Conservation (phyloP, 2,797 vertebrate genomes). For the Trichosurus vulpecula region DNA sequence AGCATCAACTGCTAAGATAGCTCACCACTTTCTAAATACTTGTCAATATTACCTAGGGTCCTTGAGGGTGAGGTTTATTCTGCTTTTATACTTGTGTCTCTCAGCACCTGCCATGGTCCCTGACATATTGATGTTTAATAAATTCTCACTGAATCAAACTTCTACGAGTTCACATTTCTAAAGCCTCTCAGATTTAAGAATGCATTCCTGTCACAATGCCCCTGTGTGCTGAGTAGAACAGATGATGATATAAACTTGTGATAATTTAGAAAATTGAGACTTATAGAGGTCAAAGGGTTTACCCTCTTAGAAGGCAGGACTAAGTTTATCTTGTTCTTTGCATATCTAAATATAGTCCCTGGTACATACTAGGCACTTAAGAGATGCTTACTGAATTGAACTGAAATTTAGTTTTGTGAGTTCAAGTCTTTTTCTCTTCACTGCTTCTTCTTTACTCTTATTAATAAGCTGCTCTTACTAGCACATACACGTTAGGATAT, state of each 20-base stretch:
- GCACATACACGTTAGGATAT: not conserved
- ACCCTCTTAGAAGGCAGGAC: not conserved
- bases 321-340: not conserved
- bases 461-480: not conserved
- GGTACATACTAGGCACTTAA: not conserved
- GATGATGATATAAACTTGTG: not conserved
- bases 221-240: not conserved
- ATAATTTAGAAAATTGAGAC: not conserved
- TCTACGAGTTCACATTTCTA: not conserved
- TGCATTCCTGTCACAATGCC: not conserved
- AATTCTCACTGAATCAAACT: not conserved
- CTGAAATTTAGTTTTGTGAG: not conserved
- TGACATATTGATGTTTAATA: not conserved
- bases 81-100: not conserved
- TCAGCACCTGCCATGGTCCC: not conserved
- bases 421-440: not conserved
- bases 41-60: not conserved
- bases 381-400: not conserved
- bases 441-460: not conserved
- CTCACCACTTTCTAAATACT: not conserved
- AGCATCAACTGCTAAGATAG: not conserved
- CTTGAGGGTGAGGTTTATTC: not conserved
- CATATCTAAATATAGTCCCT: not conserved
- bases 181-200: not conserved
- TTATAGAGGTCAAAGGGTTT: not conserved